Conservation (phyloP, 2,113 vertebrate species). For the Pseudopodoces humilis region DNA sequence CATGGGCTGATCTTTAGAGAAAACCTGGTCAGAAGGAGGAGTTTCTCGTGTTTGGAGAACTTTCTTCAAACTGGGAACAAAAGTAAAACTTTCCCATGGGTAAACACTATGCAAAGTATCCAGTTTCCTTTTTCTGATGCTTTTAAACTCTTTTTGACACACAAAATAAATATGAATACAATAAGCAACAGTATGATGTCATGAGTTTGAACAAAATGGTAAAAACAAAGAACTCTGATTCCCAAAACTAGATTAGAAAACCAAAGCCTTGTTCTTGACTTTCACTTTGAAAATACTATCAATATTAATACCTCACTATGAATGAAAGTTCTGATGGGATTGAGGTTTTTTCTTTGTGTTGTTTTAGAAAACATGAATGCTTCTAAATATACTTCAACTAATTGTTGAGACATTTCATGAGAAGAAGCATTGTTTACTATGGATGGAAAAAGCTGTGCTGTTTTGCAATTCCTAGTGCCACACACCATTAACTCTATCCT, state of each 20-base stretch:
- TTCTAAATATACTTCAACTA: neutral
- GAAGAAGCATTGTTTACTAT: neutral
- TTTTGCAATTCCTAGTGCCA: neutral
- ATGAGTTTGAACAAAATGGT: neutral
- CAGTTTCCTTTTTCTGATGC: neutral
- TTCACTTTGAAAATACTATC: neutral
- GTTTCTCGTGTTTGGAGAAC: neutral
- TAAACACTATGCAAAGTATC: neutral
- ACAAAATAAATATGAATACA: neutral
- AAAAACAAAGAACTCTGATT: neutral
- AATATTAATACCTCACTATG: neutral
- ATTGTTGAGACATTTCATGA: neutral
- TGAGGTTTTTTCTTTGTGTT: neutral
- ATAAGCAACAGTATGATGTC: neutral
- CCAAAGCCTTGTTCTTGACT: neutral
- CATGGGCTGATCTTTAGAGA: neutral
- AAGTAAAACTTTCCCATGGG: neutral
- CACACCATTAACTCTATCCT: neutral
- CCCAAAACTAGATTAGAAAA: neutral
- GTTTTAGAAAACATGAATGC: neutral
- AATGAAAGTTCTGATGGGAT: neutral
- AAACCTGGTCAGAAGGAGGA: neutral
- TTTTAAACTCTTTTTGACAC: neutral
- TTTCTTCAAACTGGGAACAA: neutral
- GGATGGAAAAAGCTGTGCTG: neutral